A percentile compares a stretch with the other conserved stretches of the same genome.
Conservation (phyloP, 2,888 invertebrate species). For the Lochmaea capreae region DNA sequence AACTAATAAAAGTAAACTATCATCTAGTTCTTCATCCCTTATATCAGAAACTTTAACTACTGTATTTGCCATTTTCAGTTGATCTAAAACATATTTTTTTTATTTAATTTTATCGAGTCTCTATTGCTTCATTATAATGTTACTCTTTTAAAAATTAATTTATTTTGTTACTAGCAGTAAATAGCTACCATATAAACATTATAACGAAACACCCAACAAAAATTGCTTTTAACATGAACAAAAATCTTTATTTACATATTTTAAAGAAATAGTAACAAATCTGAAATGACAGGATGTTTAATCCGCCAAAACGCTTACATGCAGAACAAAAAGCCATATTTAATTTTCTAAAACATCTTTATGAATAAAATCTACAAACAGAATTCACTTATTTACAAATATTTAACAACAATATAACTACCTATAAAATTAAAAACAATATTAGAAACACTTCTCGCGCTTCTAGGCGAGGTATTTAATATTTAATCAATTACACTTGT, state of each 20-base stretch:
- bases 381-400: constrained; percentile 1
- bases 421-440: constrained; percentile 32
- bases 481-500: constrained; percentile 46
- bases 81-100: constrained; percentile 23
- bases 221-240: constrained; percentile 8
- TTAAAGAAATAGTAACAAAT: constrained; percentile 12
- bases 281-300: constrained; percentile 19
- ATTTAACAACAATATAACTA: constrained; percentile 27
- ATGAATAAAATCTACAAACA: constrained; percentile 6
- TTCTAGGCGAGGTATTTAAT: constrained; percentile 34
- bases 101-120: constrained; percentile 12
- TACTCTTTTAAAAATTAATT: no score
- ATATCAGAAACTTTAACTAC: constrained; percentile 65
- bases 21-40: constrained; percentile 67
- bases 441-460: constrained; percentile 33
- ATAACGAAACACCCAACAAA: not conserved
- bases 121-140: constrained; percentile 29
- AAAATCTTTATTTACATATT: constrained; percentile 24
- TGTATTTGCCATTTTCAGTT: constrained; percentile 61
- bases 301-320: constrained; percentile 21
- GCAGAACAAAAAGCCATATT: constrained; percentile 19
- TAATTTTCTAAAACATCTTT: constrained; percentile 15
- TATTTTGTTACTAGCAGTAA: no score
- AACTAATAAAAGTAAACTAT: constrained; percentile 85
- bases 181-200: not conserved